These are phyloP conservation scores for Mizuhopecten yessoensis DNA, from an alignment of 1,140 invertebrate species.

Conservation along the genomic window DNA sequence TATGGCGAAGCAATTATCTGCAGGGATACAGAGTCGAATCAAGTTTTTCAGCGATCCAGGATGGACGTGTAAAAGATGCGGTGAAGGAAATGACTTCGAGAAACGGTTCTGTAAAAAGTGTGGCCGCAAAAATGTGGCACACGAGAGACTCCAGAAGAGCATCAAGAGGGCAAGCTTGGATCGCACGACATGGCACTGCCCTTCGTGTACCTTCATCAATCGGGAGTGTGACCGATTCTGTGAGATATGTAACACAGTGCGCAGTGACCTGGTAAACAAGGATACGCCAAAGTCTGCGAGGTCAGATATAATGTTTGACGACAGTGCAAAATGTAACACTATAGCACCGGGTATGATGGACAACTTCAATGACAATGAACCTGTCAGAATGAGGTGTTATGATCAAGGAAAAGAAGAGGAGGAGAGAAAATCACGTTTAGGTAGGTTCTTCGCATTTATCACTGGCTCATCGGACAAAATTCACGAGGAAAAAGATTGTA, in stretches of 20 bases:
- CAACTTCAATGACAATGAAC: background rate
- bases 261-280: background rate
- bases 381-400: background rate
- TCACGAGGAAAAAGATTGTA: background rate
- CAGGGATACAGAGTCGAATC: background rate
- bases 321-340: conserved; percentile 12
- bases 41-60: background rate
- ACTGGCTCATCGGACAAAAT: background rate
- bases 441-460: background rate
- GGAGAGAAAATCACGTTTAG: background rate
- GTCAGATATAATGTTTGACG: background rate
- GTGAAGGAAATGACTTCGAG: background rate
- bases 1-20: background rate
- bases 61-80: conserved; percentile 9
- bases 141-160: conserved; percentile 1
- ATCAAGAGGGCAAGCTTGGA: background rate
- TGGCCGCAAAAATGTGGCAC: conserved; percentile 12
- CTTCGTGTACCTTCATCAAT: background rate
- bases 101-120: background rate
- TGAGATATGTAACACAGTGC: background rate
- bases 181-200: background rate
- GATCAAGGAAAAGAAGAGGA: background rate
- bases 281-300: background rate
- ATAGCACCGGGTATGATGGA: background rate
- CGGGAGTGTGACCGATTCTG: background rate